Evolutionary conservation across 2,113 vertebrate species (phyloP).

Genomic region (Passer domesticus): DNA sequence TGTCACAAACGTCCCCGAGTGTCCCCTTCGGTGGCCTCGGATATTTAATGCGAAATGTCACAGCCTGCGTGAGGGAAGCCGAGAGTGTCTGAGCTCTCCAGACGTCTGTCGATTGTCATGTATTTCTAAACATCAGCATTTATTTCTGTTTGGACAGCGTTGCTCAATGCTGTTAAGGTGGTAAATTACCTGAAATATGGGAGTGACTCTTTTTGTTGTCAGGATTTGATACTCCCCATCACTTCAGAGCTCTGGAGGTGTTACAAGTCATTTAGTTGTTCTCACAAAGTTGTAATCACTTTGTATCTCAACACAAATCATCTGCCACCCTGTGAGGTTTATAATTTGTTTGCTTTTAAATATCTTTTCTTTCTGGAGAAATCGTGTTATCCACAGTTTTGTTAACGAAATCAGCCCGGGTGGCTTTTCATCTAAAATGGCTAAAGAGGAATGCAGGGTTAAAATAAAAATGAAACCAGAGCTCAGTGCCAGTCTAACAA

Average conservation of each 20-base stretch:
- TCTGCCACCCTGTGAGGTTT: background rate
- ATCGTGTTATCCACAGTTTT: fast-evolving
- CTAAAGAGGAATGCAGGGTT: background rate
- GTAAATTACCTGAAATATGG: background rate
- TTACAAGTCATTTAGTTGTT: background rate
- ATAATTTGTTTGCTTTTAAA: background rate
- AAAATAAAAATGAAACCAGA: background rate
- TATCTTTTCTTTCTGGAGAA: background rate
- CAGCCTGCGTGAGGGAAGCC: fast-evolving
- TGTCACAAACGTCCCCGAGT: background rate
- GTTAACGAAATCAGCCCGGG: background rate
- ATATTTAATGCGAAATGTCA: background rate
- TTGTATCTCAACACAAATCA: background rate
- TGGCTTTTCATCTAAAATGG: background rate
- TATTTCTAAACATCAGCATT: background rate
- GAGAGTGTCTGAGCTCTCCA: background rate
- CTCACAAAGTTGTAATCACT: background rate
- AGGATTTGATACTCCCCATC: background rate
- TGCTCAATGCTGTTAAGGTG: background rate
- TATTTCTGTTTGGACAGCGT: background rate
- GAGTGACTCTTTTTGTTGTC: background rate
- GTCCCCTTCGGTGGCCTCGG: background rate
- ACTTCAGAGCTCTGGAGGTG: background rate
- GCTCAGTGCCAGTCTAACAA: background rate
- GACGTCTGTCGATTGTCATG: fast-evolving